Conservation (phyloP, 1,140 invertebrate species). For the Chrysomallon squamiferum region DNA sequence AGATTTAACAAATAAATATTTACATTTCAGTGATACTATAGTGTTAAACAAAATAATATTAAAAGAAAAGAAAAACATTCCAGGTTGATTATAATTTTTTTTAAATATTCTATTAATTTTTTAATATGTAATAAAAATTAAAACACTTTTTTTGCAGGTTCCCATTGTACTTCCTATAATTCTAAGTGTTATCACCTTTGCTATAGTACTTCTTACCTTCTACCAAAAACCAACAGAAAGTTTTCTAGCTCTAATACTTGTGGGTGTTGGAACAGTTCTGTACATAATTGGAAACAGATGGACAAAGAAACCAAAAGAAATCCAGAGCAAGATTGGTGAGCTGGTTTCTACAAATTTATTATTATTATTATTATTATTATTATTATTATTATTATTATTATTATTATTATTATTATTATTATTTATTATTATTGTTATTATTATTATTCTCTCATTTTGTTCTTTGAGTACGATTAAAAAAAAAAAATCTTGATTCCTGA, state of each 20-base stretch:
- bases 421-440: not conserved
- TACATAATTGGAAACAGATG: slow-evolving; percentile 65
- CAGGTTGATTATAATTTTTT: too few relatives aligned
- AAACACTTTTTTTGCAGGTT: slow-evolving; percentile 48
- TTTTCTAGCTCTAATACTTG: slow-evolving; percentile 76
- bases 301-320: slow-evolving; percentile 72
- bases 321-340: slow-evolving; percentile 76
- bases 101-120: too few relatives aligned
- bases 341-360: slow-evolving; percentile 4
- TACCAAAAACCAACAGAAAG: slow-evolving; percentile 81
- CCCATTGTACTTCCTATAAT: slow-evolving; percentile 50
- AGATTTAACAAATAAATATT: too few relatives aligned
- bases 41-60: too few relatives aligned
- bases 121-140: too few relatives aligned
- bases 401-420: not conserved
- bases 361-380: not conserved
- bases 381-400: not conserved
- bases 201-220: slow-evolving; percentile 55
- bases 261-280: slow-evolving; percentile 66
- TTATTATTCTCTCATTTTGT: slow-evolving; percentile 10
- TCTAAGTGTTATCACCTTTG: slow-evolving; percentile 50
- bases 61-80: too few relatives aligned
- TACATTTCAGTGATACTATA: too few relatives aligned
- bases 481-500: not conserved
- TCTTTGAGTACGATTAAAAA: too few relatives aligned